phyloP scores from a whole-genome alignment of 1,140 invertebrate species.

The Bombus consobrinus region DNA sequence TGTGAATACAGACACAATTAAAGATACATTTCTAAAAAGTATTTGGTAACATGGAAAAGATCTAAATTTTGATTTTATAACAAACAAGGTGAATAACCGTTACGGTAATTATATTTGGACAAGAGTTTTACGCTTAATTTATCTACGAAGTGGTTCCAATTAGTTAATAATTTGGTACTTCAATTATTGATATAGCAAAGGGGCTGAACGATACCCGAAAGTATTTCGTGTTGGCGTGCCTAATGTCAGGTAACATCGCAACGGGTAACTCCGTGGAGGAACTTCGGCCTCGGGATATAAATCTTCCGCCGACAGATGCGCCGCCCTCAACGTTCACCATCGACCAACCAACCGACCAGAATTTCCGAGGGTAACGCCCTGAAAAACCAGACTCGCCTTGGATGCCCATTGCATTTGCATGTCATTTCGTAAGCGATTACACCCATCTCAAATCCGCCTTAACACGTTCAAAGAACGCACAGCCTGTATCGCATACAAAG shows the following conservation, averaged over 20 bases:
- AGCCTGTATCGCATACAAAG: background rate
- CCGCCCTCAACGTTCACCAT: constrained; percentile 74
- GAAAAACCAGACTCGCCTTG: constrained; percentile 68
- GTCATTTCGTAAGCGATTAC: constrained; percentile 71
- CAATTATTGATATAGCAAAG: background rate
- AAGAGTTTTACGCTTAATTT: background rate
- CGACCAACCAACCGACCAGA: constrained; percentile 77
- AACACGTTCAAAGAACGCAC: background rate
- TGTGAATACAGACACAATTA: too few species aligned
- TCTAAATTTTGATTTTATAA: background rate
- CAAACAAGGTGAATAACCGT: background rate
- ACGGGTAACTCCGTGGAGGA: constrained; percentile 57
- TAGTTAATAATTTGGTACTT: background rate
- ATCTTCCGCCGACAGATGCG: constrained; percentile 78
- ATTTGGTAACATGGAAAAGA: too few species aligned
- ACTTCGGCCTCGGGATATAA: constrained; percentile 75
- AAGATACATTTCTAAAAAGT: too few species aligned
- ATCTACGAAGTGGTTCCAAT: background rate
- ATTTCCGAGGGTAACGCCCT: constrained; percentile 77
- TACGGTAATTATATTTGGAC: background rate
- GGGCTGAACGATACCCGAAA: constrained; percentile 40
- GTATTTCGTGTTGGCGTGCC: constrained; percentile 50
- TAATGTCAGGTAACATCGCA: constrained; percentile 47
- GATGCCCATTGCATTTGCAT: constrained; percentile 74
- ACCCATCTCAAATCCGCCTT: constrained; percentile 23